Base-by-base conservation (phyloP, 2,888 invertebrate genomes). In the Eumacrocentrus americanus region DNA sequence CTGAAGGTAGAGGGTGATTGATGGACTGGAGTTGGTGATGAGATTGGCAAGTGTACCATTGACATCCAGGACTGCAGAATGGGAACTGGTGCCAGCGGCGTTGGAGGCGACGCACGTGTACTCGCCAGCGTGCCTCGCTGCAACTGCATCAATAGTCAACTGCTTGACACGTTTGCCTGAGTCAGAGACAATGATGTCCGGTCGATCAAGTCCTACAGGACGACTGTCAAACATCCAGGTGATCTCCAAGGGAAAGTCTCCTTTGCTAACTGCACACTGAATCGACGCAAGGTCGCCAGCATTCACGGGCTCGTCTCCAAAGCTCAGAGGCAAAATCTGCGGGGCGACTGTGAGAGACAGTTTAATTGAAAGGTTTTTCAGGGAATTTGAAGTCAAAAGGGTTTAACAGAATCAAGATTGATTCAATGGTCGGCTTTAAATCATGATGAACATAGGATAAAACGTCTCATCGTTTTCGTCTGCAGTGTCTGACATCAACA, bases 221-320 rank as follows among this genome's bases (percentile, higher is more conserved):
- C 77, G 76, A 56, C 80, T 82, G 67, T 86, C 84, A 71, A 87
- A 85, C 50, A 83, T 87, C 92, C 92, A 93, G 50, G 84, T 84
- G 61, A 94, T 89, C 67, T 86, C 85, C 60, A 94, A 83, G 7
- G 93, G 93, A 64, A 88, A 80, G 78, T 94, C 93, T 29, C 93
- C 92, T 79, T 90, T 89, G 68, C 85, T 86, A 20, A 89, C 89
- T 38, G 88, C 86, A 78, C 92, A 92, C 54, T 86, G 86, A 2
- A 90, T 85, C 58, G 90, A 90, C 37, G 89, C 88, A 65, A 88
- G 86, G 66, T 92, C 91, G 3, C 91, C 92, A 60, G 90, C 89
- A 74, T 91, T 90, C 46, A 91, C 87, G 58, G 90, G 85, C 70
- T 91, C 90, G 52, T 90, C 90, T 63, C 90, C 91, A 71, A 91